phyloP scores from a whole-genome alignment of 2,113 vertebrate genomes.

The Nothobranchius kuhntae region DNA sequence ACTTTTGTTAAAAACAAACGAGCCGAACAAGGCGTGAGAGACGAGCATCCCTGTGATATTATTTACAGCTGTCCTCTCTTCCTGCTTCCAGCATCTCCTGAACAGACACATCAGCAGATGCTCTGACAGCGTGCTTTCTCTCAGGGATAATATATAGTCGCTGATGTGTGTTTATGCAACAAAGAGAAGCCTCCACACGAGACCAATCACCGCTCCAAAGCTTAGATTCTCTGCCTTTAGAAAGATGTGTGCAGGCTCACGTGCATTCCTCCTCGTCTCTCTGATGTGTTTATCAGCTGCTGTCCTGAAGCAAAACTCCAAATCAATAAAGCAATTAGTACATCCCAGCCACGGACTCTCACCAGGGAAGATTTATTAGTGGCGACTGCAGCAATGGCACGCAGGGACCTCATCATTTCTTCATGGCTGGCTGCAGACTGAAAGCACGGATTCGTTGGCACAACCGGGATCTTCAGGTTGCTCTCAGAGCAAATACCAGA shows the following conservation, averaged over 20 bases:
- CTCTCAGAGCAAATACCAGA: conserved; percentile 28
- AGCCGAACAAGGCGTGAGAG: conserved; percentile 27
- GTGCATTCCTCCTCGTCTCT: conserved; percentile 43
- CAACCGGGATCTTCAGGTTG: conserved; percentile 13
- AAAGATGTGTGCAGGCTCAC: conserved; percentile 38
- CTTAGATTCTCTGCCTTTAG: conserved; percentile 26
- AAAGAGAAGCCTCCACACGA: not conserved
- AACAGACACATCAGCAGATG: conserved; percentile 46
- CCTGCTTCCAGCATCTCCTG: conserved; percentile 39
- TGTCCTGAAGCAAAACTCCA: conserved; percentile 59
- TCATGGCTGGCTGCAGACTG: conserved; percentile 26
- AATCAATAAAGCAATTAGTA: conserved; percentile 80
- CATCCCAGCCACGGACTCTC: conserved; percentile 55
- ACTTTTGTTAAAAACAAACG: conserved; percentile 42
- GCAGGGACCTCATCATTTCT: conserved; percentile 62
- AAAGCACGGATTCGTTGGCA: conserved; percentile 13
- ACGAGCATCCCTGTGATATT: conserved; percentile 42
- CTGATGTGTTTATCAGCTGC: conserved; percentile 74
- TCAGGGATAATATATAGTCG: conserved; percentile 46
- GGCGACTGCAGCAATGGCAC: conserved; percentile 32
- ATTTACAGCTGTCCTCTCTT: conserved; percentile 23
- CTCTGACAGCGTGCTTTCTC: conserved; percentile 43
- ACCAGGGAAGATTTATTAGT: conserved; percentile 67
- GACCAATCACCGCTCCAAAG: conserved; percentile 30
- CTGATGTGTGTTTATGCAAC: conserved; percentile 28